phyloP scores from a whole-genome alignment of 2,888 invertebrate genomes.

The Pterostichus madidus region DNA sequence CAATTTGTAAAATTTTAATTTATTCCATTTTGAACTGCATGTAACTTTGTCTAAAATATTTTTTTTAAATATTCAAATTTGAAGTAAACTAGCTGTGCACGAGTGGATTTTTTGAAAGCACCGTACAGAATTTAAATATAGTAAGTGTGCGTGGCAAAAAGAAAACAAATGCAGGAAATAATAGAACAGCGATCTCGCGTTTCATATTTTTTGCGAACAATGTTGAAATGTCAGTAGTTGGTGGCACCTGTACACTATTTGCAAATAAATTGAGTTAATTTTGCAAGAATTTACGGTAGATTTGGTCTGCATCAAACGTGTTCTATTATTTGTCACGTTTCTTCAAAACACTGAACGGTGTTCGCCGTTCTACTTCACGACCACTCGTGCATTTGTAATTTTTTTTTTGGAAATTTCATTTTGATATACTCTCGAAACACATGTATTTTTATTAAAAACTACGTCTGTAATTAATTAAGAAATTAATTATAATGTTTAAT shows the following conservation, averaged over 20 bases:
- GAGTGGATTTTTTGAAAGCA: not conserved
- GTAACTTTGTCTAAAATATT: not conserved
- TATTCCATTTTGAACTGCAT: no score
- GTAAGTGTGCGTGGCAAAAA: slow-evolving; percentile 49
- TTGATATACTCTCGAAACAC: slow-evolving; percentile 26
- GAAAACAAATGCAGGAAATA: slow-evolving; percentile 57
- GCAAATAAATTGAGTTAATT: slow-evolving; percentile 65
- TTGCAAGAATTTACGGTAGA: slow-evolving; percentile 57
- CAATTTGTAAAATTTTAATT: no score
- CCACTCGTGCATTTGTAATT: slow-evolving; percentile 25
- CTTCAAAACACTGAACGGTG: slow-evolving; percentile 48
- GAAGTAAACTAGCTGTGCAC: not conserved
- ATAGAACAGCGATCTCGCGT: slow-evolving; percentile 46
- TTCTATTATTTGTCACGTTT: slow-evolving; percentile 62
- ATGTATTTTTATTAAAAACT: slow-evolving; percentile 60
- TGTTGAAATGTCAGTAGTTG: slow-evolving; percentile 55
- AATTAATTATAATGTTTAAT: slow-evolving; percentile 59
- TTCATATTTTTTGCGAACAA: slow-evolving; percentile 53
- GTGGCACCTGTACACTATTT: slow-evolving; percentile 58
- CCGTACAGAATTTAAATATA: slow-evolving; percentile 43
- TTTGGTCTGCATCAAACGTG: slow-evolving; percentile 56
- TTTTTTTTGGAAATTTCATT: slow-evolving; percentile 38
- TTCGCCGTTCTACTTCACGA: slow-evolving; percentile 16
- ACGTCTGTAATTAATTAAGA: slow-evolving; percentile 39
- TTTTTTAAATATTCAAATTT: slow-evolving; percentile 44